phyloP scores from a whole-genome alignment of 2,797 vertebrate species.

The Pangasius mekongensis region DNA sequence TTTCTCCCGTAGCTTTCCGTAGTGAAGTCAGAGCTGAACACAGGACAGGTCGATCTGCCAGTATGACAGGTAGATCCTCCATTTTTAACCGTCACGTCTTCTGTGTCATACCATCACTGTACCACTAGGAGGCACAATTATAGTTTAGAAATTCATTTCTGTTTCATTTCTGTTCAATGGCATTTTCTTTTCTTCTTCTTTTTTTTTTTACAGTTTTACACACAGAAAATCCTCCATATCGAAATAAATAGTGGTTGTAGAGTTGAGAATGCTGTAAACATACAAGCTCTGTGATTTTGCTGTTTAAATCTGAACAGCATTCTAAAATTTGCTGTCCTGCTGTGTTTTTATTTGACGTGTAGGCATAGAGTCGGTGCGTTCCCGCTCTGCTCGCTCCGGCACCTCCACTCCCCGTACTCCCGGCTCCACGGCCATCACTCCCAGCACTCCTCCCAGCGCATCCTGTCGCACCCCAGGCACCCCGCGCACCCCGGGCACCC shows the following conservation, averaged over 20 bases:
- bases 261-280: not conserved
- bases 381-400: conserved; percentile 92
- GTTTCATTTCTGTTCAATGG: not conserved
- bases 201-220: not conserved
- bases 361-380: conserved; percentile 89
- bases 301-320: not conserved
- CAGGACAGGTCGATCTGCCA: conserved; percentile 77
- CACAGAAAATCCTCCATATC: not conserved
- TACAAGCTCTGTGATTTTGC: not conserved
- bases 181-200: not conserved
- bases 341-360: not conserved
- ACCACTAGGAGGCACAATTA: conserved; percentile 1
- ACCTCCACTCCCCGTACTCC: conserved; percentile 94
- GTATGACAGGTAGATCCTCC: conserved; percentile 75
- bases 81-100: not conserved
- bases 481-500: conserved; percentile 83
- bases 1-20: conserved; percentile 70
- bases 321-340: not conserved
- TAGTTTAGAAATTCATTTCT: not conserved
- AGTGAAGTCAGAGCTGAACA: conserved; percentile 79
- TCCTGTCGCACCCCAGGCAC: conserved; percentile 93
- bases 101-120: not conserved
- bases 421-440: conserved; percentile 92
- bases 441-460: conserved; percentile 94
- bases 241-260: not conserved